Evolutionary conservation across 53 echinoderm and acorn worm genomes (phyloP), one percentile per base, ranked within the genome.

Genomic region (Apostichopus leukothele): DNA sequence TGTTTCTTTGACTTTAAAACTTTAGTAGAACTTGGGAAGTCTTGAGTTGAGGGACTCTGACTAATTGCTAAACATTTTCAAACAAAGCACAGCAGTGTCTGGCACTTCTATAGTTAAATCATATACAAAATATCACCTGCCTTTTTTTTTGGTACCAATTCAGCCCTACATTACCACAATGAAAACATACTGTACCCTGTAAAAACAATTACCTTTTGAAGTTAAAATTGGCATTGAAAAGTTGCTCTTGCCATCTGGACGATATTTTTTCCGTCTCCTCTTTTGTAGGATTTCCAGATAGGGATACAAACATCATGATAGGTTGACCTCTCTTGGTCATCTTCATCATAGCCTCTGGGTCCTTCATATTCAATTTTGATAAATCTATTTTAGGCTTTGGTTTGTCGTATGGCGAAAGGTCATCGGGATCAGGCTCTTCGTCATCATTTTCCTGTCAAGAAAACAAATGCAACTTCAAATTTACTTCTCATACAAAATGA

Each of bases 241-340:
- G 93, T 89, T 92, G 91, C 9, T 91, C 92, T 68, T 98, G 95
- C 98, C 98, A 98, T 11, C 85, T 75, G 25, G 75, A 75, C 5
- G 98, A 93, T 79, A 98, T 92, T 23, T 83, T 90, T 71, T 98
- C 98, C 0, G 94, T 85, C 83, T 98, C 98, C 61, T 95, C 93
- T 86, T 89, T 76, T 7, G 94, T 92, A 14, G 98, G 98, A 9
- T 93, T 88, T 0, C 93, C 98, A 14, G 98, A 94, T 1, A 98
- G 92, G 0, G 94, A 79, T 12, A 94, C 98, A 92, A 98, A 98
- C 92, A 96, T 88, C 98, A 98, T 98, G 77, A 98, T 53, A 3
- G 95, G 95, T 76, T 94, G 92, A 55, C 98, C 98, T 89, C 94
- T 95, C 92, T 98, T 98, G 55, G 95, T 96, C 88, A 95, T 90